A percentile compares a stretch with the other conserved stretches of the same genome.
Evolutionary conservation across 2,113 vertebrate genomes (phyloP).

Genomic region (Pristiophorus japonicus): DNA sequence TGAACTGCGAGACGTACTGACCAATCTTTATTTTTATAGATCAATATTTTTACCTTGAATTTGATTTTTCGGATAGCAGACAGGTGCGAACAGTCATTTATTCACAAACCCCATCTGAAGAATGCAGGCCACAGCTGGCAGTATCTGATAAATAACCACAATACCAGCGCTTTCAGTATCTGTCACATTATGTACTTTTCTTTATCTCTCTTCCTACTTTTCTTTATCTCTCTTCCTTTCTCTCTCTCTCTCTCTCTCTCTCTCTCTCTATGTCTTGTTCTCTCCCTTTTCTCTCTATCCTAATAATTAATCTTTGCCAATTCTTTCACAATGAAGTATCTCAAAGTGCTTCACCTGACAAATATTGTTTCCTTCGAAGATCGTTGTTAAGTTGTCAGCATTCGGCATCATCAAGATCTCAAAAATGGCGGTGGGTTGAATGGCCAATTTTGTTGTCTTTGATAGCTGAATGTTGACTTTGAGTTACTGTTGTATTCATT

Average conservation of each 20-base stretch:
- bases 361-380: neutral
- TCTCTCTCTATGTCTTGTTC: no score
- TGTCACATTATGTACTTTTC: neutral
- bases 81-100: neutral
- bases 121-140: neutral
- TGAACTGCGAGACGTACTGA: neutral
- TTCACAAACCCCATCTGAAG: neutral
- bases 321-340: neutral
- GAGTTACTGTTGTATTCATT: no score
- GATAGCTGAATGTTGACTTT: no score
- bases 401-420: neutral
- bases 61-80: neutral
- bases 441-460: no score
- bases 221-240: neutral
- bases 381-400: neutral
- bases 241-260: neutral
- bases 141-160: neutral
- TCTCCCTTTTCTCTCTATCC: neutral
- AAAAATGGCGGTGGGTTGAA: no score
- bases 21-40: neutral
- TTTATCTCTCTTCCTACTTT: neutral
- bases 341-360: neutral
- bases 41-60: neutral
- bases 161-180: neutral
- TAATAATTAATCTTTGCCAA: neutral